Evolutionary conservation across 2,888 invertebrate genomes (phyloP).

Genomic region (Lepidocyrtoides sp.): DNA sequence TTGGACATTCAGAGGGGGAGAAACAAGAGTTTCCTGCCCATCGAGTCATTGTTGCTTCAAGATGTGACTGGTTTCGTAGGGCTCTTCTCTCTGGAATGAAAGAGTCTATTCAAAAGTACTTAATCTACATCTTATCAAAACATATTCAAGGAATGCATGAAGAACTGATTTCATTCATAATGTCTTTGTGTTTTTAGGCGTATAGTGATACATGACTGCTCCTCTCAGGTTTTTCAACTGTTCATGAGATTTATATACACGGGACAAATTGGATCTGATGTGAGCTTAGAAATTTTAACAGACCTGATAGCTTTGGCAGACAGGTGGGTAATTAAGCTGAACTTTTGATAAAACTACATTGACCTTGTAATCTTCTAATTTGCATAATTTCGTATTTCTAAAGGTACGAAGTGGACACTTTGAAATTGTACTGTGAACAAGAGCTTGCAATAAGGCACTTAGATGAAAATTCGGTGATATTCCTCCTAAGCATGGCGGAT

Average conservation of each 20-base stretch:
- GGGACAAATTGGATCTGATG: conserved; percentile 88
- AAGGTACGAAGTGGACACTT: conserved; percentile 89
- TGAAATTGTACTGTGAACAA: conserved; percentile 90
- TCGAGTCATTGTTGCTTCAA: conserved; percentile 90
- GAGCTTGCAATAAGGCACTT: conserved; percentile 88
- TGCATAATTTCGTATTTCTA: too few species aligned
- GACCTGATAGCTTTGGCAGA: conserved; percentile 90
- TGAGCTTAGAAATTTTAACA: conserved; percentile 86
- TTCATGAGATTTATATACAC: conserved; percentile 90
- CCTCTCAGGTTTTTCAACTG: conserved; percentile 89
- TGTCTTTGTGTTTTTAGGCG: conserved; percentile 89
- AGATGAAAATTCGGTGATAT: conserved; percentile 90
- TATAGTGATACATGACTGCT: conserved; percentile 90
- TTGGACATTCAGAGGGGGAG: conserved; percentile 85
- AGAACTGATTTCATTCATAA: too few species aligned
- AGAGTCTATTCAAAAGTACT: conserved; percentile 90
- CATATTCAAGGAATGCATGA: too few species aligned
- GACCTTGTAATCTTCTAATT: too few species aligned
- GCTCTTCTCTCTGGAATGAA: conserved; percentile 91
- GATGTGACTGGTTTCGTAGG: conserved; percentile 91
- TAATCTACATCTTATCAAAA: too few species aligned
- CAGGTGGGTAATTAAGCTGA: conserved; percentile 86
- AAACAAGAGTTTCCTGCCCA: conserved; percentile 87
- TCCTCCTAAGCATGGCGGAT: conserved; percentile 90
- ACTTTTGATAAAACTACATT: too few species aligned